Percentiles rank a stretch among this genome's conserved stretches.
Conservation (phyloP, 1,140 invertebrate genomes). For the Papilio aristodemus region DNA sequence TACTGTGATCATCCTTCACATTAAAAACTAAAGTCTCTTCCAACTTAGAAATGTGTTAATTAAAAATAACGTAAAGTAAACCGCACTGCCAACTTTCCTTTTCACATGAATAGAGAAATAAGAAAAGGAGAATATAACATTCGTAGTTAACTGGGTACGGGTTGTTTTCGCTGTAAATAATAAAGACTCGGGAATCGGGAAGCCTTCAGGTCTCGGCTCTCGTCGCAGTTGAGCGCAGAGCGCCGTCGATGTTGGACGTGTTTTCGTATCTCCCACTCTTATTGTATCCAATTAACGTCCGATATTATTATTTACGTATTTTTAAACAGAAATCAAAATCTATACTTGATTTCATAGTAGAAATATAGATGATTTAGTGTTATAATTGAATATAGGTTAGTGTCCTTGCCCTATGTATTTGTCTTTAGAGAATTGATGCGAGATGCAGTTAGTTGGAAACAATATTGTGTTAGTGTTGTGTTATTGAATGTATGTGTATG, state of each 20-base stretch:
- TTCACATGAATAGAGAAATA: neutral
- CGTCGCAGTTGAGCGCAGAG: constrained; percentile 64
- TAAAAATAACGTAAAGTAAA: neutral
- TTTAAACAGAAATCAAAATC: neutral
- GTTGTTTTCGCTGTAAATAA: constrained; percentile 42
- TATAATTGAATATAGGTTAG: neutral
- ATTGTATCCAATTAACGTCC: neutral
- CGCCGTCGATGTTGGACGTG: constrained; percentile 55
- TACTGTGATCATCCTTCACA: too few species aligned
- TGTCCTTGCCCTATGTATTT: neutral
- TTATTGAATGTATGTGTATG: neutral
- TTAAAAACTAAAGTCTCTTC: too few species aligned
- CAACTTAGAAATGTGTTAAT: too few species aligned
- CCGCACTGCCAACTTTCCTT: neutral
- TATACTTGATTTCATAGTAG: neutral
- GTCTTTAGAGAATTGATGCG: neutral
- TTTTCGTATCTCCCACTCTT: constrained; percentile 33
- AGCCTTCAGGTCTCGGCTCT: constrained; percentile 43
- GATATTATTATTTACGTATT: neutral
- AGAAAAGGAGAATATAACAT: neutral
- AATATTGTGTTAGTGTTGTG: constrained; percentile 12
- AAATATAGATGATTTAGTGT: neutral
- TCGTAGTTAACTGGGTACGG: constrained; percentile 4
- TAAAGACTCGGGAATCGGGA: constrained; percentile 54
- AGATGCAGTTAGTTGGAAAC: neutral